Evolutionary conservation across 2,888 invertebrate species (phyloP).

Genomic region (Acanthosepion lycidas): DNA sequence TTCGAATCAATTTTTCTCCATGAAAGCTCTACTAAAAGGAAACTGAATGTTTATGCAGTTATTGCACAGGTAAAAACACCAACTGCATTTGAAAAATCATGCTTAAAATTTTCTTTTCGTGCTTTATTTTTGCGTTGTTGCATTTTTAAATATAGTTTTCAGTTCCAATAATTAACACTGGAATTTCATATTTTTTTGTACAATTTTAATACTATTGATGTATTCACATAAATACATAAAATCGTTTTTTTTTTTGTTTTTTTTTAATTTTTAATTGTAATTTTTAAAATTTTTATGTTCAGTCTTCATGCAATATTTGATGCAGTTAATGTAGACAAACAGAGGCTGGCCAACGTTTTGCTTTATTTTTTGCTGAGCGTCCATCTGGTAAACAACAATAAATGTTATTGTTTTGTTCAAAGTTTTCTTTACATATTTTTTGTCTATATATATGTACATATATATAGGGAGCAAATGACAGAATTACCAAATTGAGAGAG

Average conservation of each 20-base stretch:
- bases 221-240: background rate
- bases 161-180: background rate
- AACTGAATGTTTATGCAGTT: background rate
- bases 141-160: background rate
- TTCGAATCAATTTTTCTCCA: background rate
- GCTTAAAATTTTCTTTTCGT: background rate
- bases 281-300: background rate
- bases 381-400: slow-evolving; percentile 33
- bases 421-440: background rate
- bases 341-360: slow-evolving; percentile 20
- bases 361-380: background rate
- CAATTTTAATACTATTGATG: background rate
- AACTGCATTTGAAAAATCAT: background rate
- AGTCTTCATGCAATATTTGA: background rate
- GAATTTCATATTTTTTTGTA: background rate
- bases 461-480: slow-evolving; percentile 35
- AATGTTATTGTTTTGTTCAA: slow-evolving; percentile 8
- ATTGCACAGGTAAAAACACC: background rate
- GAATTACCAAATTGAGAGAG: background rate
- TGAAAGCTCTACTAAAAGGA: slow-evolving; percentile 10
- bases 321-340: background rate
- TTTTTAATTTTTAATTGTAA: background rate
- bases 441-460: slow-evolving; percentile 25
- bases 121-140: too few species aligned
- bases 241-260: background rate